These are phyloP conservation scores for Cotesia chilonis DNA, from an alignment of 1,140 invertebrate genomes.

Conservation along the genomic window DNA sequence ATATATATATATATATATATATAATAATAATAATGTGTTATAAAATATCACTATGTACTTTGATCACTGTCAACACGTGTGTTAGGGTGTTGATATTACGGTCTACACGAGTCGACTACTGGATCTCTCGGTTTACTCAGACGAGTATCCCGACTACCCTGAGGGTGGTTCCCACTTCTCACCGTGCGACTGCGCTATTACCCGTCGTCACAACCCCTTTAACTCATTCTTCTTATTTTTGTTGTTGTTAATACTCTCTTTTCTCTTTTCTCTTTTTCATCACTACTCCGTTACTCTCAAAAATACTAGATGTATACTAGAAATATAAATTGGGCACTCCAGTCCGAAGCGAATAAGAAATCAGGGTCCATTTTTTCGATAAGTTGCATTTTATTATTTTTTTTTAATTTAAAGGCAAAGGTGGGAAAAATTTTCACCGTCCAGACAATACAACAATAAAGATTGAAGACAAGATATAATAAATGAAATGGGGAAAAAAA, in stretches of 20 bases:
- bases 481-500: no score
- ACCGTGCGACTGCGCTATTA: slow-evolving; percentile 24
- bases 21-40: no score
- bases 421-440: no score
- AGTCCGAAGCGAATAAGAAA: no score
- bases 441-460: no score
- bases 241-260: slow-evolving; percentile 19
- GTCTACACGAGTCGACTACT: slow-evolving; percentile 33
- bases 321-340: no score
- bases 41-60: background rate
- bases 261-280: slow-evolving; percentile 7
- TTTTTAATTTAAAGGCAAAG: no score
- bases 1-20: no score
- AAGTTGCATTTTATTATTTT: no score
- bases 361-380: no score
- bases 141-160: background rate
- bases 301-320: no score
- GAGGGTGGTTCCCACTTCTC: slow-evolving; percentile 15
- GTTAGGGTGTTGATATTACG: slow-evolving; percentile 14
- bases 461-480: no score
- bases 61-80: slow-evolving; percentile 9
- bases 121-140: slow-evolving; percentile 19
- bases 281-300: background rate
- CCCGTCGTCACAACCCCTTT: slow-evolving; percentile 40
- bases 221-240: background rate